Base-by-base conservation (phyloP, 2,888 invertebrate genomes). In the Meghimatium bilineatum region DNA sequence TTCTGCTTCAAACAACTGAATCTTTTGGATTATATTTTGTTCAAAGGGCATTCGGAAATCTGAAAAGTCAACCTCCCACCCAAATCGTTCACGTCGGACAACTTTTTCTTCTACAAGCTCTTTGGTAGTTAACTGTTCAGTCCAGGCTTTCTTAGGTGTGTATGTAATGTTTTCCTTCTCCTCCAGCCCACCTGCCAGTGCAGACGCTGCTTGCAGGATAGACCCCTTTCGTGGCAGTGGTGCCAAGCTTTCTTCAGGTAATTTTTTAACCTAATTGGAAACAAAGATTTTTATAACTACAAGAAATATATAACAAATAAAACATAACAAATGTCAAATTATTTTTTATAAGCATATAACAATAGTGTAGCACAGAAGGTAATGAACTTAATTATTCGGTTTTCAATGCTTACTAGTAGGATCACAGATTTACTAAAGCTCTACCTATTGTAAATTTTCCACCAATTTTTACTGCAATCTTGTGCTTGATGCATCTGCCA, bases 1-100 rank as follows among this genome's bases (percentile, higher is more conserved):
- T 49, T 86, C 86, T 32, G 77, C 91, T 26, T 90, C 92, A 85
- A 89, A 85, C 52, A 85, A 88, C 82, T 89, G 89, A 6, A 91
- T 87, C 84, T 89, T 89, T 76, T 89, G 88, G n/a, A 88, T 82
- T 8, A 93, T 87, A 87, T 93, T 93, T 83, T 91, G 89, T 69
- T 91, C 88, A 87, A 93, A 93, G 6, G 93, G 93, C 92, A 93
- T 93, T 85, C 92, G 88, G 87, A 93, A 93, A 86, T 93, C 93
- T 23, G 89, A 88, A 85, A 94, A 94, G 88, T 94, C 94, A 32
- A 93, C 92, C 81, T 93, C 92, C 93, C 93, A 94, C 29, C 93
- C 92, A 87, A 91, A 93, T 34, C 93, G 88, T 5, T 93, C 91
- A 29, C 94, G 85, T 34, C 88, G 88, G 1, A 89, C 85, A 66